Base-by-base conservation (phyloP, 2,888 invertebrate genomes). In the Plutella xylostella region DNA sequence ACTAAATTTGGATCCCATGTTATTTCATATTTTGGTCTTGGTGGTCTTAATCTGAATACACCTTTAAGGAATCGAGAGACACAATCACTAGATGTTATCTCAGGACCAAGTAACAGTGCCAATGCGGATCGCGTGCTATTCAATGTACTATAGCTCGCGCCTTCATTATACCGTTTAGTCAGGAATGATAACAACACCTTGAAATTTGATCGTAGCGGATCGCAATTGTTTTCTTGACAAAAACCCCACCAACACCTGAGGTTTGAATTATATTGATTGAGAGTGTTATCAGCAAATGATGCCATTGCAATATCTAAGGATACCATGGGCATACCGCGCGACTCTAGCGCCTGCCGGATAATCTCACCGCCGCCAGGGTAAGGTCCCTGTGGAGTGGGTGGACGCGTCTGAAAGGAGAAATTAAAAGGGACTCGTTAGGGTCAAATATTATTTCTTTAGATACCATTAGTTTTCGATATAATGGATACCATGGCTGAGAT, bases 351-450 rank as follows among this genome's bases (percentile, higher is more conserved):
- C 5, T 20, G 11, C 49, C 49, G 17, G 43, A 49, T 7, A 49
- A 35, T 44, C 19, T 44, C 45, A 44, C 48, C n/a, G 28, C 48
- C 42, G 30, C 48, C 46, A 48, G 42, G 33, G 42, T 45, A 45
- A 46, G 46, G 33, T 46, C 40, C 42, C 18, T 5, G 4, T 41
- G 41, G 3, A 41, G 35, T 4, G 45, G 45, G 6, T 39, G 39
- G 25, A 35, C 35, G 11, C 17, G 17, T 17, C 11, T 18, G 42
- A 4, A 39, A 43, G 33, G 33, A 2, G 46, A 42, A n/a, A 20
- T 31, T 18, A 46, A 18, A 9, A 46, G n/a, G 9, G 30, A 19
- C 17, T 46, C 9, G 15, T 39, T 43, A 18, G 46, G 43, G n/a
- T 30, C n/a, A 11, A 43, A 46, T n/a, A 31, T 31, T n/a, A 43